Base-by-base conservation (phyloP, 2,888 invertebrate genomes). In the Thera obeliscata region DNA sequence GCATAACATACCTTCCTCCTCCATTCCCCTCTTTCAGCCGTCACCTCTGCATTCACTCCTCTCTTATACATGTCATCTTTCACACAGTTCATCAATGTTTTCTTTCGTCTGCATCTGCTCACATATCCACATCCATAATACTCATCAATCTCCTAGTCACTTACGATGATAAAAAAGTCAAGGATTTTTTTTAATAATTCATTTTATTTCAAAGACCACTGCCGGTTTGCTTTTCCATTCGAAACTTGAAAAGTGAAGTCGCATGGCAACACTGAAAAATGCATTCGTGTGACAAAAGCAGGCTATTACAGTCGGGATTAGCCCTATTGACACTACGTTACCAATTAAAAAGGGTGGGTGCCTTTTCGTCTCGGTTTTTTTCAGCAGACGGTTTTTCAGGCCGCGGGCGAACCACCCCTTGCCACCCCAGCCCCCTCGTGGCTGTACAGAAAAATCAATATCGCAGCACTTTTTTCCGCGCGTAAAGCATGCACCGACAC, bases 401-500 rank as follows among this genome's bases (percentile, higher is more conserved):
- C 93, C 92, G 91, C 92, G 89, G 89, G 91, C 87, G 90, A 69
- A 72, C 85, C 78, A 81, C 76, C 81, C 78, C 81, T 57, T 74
- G 70, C 78, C 79, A 73, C 82, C 84, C 79, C 75, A 72, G 63
- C 76, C 80, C 84, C 85, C 85, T 80, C 87, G 80, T 87, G 86
- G 87, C 90, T 87, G 91, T 90, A 90, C 89, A 90, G 94, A 91
- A 94, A 94, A 94, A 94, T 94, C 94, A 94, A 94, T 94, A 94
- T 92, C 94, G 94, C 94, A 94, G 94, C 93, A 92, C 90, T 93
- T 94, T 94, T 94, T 94, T 94, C 93, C 91, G 89, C 92, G 93
- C 94, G 93, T 94, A 94, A 94, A 94, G 90, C 94, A 94, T 93
- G 93, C 93, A 93, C 91, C 91, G 91, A 90, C 91, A 88, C 83